These are phyloP conservation scores for Odontesthes bonariensis DNA, from an alignment of 2,113 vertebrate genomes.

Conservation along the genomic window DNA sequence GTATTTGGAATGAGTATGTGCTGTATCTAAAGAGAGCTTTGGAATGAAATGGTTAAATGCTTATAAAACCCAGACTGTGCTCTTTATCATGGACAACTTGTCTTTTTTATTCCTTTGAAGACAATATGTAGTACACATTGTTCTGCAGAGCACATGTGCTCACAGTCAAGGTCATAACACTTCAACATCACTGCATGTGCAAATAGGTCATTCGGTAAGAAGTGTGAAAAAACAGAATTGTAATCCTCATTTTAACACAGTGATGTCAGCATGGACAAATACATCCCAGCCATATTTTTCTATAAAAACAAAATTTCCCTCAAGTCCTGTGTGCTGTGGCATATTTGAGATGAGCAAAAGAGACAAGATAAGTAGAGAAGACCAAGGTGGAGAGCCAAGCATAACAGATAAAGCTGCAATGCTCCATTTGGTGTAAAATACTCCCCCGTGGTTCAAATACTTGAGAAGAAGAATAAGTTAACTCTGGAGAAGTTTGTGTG, in stretches of 20 bases:
- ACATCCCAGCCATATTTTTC: neutral
- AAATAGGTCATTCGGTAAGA: neutral
- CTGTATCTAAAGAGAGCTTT: neutral
- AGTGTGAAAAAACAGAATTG: neutral
- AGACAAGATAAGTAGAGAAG: slow-evolving; percentile 59
- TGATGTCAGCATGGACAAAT: neutral
- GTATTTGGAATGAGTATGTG: neutral
- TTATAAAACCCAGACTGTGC: neutral
- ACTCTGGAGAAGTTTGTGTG: slow-evolving; percentile 47
- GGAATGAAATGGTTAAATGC: neutral
- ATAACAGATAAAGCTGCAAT: slow-evolving; percentile 61
- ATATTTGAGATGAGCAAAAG: slow-evolving; percentile 37
- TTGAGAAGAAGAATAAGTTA: slow-evolving; percentile 52
- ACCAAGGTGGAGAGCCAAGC: slow-evolving; percentile 39
- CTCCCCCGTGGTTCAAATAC: slow-evolving; percentile 54
- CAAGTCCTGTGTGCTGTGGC: slow-evolving; percentile 33
- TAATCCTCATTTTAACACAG: neutral
- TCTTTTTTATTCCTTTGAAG: neutral
- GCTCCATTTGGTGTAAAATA: slow-evolving; percentile 67
- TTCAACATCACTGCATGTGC: neutral
- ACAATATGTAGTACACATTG: neutral
- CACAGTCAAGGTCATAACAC: slow-evolving; percentile 1
- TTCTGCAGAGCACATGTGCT: neutral
- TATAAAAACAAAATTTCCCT: slow-evolving; percentile 25
- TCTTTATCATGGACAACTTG: neutral